Conservation (phyloP, 2,797 vertebrate species). For the Gadopsis marmoratus region DNA sequence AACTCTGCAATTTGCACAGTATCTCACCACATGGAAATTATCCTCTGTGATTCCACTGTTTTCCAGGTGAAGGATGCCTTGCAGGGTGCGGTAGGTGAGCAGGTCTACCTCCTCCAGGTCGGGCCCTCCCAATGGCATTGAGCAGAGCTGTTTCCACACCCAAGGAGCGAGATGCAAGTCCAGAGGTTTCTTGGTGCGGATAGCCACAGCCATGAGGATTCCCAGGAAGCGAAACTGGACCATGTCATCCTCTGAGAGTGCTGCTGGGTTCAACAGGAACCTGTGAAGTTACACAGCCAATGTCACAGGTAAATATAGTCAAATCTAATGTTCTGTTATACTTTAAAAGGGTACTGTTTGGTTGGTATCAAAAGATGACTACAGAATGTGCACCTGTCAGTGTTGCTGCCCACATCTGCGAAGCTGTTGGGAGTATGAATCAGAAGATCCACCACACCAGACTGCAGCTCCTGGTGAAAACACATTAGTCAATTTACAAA, state of each 20-base stretch:
- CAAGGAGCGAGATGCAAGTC: constrained; percentile 87
- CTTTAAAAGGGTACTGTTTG: background rate
- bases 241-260: constrained; percentile 83
- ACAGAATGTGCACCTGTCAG: constrained; percentile 82
- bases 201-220: constrained; percentile 88
- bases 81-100: constrained; percentile 87
- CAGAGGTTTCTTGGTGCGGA: constrained; percentile 88
- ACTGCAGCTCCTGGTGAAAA: constrained; percentile 85
- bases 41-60: constrained; percentile 88
- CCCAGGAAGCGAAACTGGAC: constrained; percentile 87
- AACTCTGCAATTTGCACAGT: background rate
- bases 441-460: constrained; percentile 86
- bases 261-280: constrained; percentile 86
- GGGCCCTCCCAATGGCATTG: constrained; percentile 81
- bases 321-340: background rate
- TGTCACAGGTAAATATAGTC: background rate
- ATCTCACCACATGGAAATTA: constrained; percentile 87
- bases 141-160: constrained; percentile 90
- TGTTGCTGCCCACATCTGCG: constrained; percentile 89
- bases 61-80: constrained; percentile 87
- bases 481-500: constrained; percentile 20
- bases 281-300: constrained; percentile 59
- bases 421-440: constrained; percentile 88
- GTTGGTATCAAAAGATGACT: background rate
- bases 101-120: constrained; percentile 89